Evolutionary conservation across 2,888 invertebrate genomes (phyloP).

Genomic region (Frankliniella fusca): DNA sequence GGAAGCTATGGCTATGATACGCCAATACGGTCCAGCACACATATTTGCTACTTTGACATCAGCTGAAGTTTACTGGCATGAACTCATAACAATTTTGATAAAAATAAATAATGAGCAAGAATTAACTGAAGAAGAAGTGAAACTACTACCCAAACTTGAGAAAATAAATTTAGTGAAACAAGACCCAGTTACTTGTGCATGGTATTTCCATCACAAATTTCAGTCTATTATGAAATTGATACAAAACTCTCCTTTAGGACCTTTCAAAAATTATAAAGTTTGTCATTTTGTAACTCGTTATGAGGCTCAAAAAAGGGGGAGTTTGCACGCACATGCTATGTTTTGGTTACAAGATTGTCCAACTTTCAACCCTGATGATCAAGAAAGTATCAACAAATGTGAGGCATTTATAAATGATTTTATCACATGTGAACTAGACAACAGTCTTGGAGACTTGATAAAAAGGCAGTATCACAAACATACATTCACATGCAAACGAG

Average conservation of each 20-base stretch:
- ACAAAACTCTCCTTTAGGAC: not conserved
- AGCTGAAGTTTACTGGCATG: not conserved
- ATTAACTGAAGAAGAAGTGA: no score
- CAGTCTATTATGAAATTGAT: not conserved
- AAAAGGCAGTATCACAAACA: constrained; percentile 38
- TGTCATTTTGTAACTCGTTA: not conserved
- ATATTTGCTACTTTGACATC: not conserved
- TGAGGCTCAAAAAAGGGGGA: not conserved
- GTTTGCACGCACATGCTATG: not conserved
- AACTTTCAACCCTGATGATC: not conserved
- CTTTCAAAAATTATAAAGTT: not conserved
- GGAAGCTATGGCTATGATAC: no score
- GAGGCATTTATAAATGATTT: no score
- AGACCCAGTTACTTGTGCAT: no score
- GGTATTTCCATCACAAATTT: no score
- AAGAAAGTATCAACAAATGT: not conserved
- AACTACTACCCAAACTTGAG: no score
- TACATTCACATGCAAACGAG: constrained; percentile 38
- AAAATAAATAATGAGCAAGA: no score
- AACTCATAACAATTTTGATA: no score
- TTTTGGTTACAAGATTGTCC: not conserved
- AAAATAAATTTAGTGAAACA: no score
- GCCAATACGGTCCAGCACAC: no score
- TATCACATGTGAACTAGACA: constrained; percentile 36
- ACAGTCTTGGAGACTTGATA: constrained; percentile 34